Conservation (phyloP, 2,113 vertebrate genomes). For the Atrichornis clamosus region DNA sequence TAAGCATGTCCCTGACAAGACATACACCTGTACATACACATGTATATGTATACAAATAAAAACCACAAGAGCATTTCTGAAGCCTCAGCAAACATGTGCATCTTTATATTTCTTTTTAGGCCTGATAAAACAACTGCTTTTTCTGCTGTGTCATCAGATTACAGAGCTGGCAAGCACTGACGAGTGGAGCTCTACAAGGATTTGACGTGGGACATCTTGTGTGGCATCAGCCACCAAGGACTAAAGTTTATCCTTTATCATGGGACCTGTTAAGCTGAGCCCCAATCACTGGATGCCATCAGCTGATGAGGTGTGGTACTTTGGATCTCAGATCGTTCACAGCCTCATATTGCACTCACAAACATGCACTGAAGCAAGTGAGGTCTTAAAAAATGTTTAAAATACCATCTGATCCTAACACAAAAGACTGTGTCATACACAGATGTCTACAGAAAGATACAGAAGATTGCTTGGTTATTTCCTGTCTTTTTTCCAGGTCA, state of each 20-base stretch:
- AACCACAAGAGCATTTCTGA: neutral
- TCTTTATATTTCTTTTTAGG: neutral
- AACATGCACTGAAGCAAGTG: neutral
- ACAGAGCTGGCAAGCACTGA: neutral
- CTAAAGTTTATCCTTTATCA: neutral
- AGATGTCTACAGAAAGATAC: neutral
- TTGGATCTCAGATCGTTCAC: neutral
- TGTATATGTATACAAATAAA: neutral
- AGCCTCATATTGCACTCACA: neutral
- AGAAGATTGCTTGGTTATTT: neutral
- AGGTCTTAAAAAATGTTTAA: neutral
- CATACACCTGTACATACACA: neutral
- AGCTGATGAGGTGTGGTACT: neutral
- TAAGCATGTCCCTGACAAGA: neutral
- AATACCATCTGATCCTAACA: neutral
- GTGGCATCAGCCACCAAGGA: neutral
- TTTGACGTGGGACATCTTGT: accelerated
- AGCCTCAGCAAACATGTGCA: neutral
- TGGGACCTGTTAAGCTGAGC: neutral
- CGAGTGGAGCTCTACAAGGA: accelerated
- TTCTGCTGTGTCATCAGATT: neutral
- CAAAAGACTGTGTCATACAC: neutral
- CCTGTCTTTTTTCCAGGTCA: neutral
- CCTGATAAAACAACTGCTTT: neutral
- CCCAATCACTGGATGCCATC: neutral